Evolutionary conservation across 2,113 vertebrate genomes (phyloP), one percentile per base, ranked within the genome.

Genomic region (Dendropsophus ebraccatus): DNA sequence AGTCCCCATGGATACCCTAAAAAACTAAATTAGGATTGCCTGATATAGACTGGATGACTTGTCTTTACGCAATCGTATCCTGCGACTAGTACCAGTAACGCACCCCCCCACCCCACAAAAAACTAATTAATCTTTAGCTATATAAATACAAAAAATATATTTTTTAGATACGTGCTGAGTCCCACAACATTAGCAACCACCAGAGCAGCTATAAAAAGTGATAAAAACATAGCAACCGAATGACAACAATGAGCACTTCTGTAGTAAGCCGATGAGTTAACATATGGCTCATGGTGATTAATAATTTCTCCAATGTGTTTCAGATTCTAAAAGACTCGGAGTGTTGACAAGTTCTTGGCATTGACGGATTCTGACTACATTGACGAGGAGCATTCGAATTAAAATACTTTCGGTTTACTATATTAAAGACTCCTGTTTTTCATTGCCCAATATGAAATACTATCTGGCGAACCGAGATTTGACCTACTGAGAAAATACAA

Each of bases 261-360:
- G 52, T 21, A 45, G 65, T 35, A 23, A 41, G 67, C 19, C 23
- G 67, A 23, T 41, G 67, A 81, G 41, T 62, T 81, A 32, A 78
- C 37, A 67, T 41, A 28, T 45, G 58, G 25, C 60, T 81, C 80
- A 23, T 45, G 4, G 45, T 70, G 62, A 82, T 69, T 82, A 82
- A 82, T 50, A 82, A 52, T 30, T 32, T n/a, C 49, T 35, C 28
- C 54, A 82, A 67, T 35, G 47, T 82, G 62, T 70, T 70, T 70
- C 28, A 69, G n/a, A 49, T 82, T 82, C 14, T 62, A 52, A 32
- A 54, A 60, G 49, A 70, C 16, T 70, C 65, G 37, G 5, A 52
- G 81, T 82, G 56, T 16, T 70, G 81, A 82, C 62, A 69, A 37
- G 14, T 81, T 45, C 30, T 81, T 81, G 79, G 79, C 81, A 82